A percentile compares a stretch with the other conserved stretches of the same genome.
Evolutionary conservation across 2,113 vertebrate species (phyloP).

Genomic region (Oreocharis arfaki): DNA sequence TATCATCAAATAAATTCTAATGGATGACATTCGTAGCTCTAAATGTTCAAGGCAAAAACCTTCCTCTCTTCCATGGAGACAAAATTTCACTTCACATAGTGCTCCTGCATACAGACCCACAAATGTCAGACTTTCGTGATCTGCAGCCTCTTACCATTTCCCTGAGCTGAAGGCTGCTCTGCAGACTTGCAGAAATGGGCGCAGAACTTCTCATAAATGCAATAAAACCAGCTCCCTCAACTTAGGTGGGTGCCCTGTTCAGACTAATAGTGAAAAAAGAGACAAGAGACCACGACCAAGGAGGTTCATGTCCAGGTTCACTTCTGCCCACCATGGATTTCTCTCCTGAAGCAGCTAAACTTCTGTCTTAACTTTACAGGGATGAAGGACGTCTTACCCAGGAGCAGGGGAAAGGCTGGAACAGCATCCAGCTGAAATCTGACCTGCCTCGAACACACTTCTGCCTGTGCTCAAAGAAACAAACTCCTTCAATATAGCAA

Average conservation of each 20-base stretch:
- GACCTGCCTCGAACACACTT: not conserved
- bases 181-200: accelerated
- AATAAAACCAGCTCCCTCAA: not conserved
- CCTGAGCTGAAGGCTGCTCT: not conserved
- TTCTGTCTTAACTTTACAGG: accelerated
- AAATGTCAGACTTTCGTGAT: not conserved
- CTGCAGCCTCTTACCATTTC: not conserved
- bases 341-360: not conserved
- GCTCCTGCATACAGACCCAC: not conserved
- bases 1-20: not conserved
- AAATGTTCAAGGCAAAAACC: not conserved
- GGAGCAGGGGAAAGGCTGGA: not conserved
- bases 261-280: not conserved
- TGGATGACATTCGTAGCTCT: not conserved
- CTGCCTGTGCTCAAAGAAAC: not conserved
- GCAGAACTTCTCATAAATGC: not conserved
- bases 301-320: not conserved
- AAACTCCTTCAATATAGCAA: not conserved
- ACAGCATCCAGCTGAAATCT: not conserved
- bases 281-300: not conserved
- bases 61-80: not conserved
- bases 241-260: not conserved
- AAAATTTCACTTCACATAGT: not conserved
- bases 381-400: not conserved
- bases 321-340: not conserved